These are phyloP conservation scores for Cyaniris semiargus DNA, from an alignment of 2,888 invertebrate genomes.

Conservation along the genomic window DNA sequence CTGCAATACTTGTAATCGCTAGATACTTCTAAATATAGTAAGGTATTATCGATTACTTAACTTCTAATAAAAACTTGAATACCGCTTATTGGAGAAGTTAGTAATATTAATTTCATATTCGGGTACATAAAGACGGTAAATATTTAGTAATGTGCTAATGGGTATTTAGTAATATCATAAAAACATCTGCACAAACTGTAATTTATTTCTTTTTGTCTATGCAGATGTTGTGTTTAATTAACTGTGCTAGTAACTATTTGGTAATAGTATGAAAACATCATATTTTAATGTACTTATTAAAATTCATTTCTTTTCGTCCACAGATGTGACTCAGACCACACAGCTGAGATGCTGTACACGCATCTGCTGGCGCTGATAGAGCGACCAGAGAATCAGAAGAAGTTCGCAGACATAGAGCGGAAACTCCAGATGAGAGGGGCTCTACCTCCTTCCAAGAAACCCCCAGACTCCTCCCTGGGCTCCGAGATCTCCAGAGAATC, in stretches of 20 bases:
- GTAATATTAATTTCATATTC: not conserved
- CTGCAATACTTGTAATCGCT: not conserved
- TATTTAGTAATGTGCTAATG: not conserved
- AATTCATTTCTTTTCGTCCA: not conserved
- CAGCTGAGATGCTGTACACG: constrained; percentile 91
- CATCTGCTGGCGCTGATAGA: constrained; percentile 91
- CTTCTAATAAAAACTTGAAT: not conserved
- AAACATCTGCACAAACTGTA: too few relatives aligned
- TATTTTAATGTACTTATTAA: too few relatives aligned
- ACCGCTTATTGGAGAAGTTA: not conserved
- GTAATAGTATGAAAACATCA: too few relatives aligned
- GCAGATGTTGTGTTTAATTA: too few relatives aligned
- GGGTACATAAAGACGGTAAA: not conserved
- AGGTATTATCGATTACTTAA: constrained; percentile 13
- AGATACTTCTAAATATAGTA: constrained; percentile 9
- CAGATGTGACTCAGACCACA: constrained; percentile 94
- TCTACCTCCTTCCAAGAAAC: constrained; percentile 81
- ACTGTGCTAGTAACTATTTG: too few relatives aligned
- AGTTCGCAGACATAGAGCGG: constrained; percentile 89
- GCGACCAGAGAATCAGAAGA: constrained; percentile 91
- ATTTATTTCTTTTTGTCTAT: too few relatives aligned
- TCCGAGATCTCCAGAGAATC: constrained; percentile 87
- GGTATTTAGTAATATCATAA: too few relatives aligned
- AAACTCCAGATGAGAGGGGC: constrained; percentile 79
- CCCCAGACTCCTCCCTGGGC: constrained; percentile 86